Conservation (phyloP, 1,140 invertebrate species). For the Asbolus verrucosus region DNA sequence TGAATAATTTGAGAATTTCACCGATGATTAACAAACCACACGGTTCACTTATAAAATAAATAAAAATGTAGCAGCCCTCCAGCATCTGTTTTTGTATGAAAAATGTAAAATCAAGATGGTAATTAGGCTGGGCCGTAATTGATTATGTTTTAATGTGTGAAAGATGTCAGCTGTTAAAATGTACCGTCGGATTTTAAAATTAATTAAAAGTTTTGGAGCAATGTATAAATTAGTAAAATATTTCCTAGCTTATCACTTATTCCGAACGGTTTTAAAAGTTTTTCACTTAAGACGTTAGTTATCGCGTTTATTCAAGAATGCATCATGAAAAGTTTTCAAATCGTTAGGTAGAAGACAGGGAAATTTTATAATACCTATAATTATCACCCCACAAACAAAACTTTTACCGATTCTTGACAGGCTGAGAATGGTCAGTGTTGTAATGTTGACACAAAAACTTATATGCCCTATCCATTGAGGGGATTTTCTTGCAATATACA, state of each 20-base stretch:
- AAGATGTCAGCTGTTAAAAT: conserved; percentile 41
- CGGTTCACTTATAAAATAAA: not conserved
- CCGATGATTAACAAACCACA: too few relatives aligned
- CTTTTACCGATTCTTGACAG: conserved; percentile 21
- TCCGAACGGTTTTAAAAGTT: conserved; percentile 25
- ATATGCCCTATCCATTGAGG: too few relatives aligned
- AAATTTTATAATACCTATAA: conserved; percentile 3
- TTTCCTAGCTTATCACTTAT: conserved; percentile 36
- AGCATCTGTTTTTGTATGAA: not conserved
- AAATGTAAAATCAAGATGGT: conserved; percentile 19
- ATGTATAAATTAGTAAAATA: conserved; percentile 36
- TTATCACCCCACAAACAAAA: conserved; percentile 1
- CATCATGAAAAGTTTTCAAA: too few relatives aligned
- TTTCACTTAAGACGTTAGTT: conserved; percentile 33
- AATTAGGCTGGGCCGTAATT: conserved; percentile 8
- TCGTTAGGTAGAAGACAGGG: too few relatives aligned
- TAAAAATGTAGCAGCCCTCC: not conserved
- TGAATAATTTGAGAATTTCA: too few relatives aligned
- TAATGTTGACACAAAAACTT: too few relatives aligned
- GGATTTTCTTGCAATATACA: not conserved
- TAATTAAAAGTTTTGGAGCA: conserved; percentile 41
- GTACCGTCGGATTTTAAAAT: conserved; percentile 39
- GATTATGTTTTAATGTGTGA: conserved; percentile 38
- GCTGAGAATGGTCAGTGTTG: too few relatives aligned
- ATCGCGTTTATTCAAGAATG: conserved; percentile 15